Evolutionary conservation across 2,888 invertebrate genomes (phyloP).

Genomic region (Agriopis leucophaearia): DNA sequence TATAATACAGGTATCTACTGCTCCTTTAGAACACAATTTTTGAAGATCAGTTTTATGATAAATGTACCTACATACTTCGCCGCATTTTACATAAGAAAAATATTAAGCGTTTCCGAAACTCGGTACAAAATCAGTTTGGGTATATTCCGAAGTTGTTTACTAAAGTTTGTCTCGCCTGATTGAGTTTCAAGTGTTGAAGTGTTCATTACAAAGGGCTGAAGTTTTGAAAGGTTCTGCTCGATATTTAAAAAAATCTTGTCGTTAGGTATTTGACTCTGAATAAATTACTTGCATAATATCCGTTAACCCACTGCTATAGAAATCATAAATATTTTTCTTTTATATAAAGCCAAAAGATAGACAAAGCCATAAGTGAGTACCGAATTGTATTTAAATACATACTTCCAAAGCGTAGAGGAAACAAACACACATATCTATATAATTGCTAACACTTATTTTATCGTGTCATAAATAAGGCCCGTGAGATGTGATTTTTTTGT

Average conservation of each 20-base stretch:
- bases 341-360: too few relatives aligned
- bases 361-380: too few relatives aligned
- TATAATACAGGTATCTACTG: too few relatives aligned
- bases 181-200: conserved; percentile 56
- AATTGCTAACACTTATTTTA: too few relatives aligned
- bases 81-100: conserved; percentile 17
- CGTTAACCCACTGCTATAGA: too few relatives aligned
- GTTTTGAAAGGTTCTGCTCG: conserved; percentile 15
- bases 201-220: conserved; percentile 31
- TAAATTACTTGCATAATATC: neutral
- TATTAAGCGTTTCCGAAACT: conserved; percentile 12
- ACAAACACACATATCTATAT: too few relatives aligned
- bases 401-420: too few relatives aligned
- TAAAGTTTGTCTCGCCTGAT: conserved; percentile 48
- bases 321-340: too few relatives aligned
- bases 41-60: neutral
- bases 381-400: too few relatives aligned
- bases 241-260: conserved; percentile 6
- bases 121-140: conserved; percentile 17
- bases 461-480: too few relatives aligned
- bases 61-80: neutral
- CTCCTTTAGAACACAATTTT: neutral
- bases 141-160: conserved; percentile 46
- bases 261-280: neutral
- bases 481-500: too few relatives aligned